Percentiles rank a stretch among this genome's conserved stretches.
Evolutionary conservation across 2,113 vertebrate genomes (phyloP).

Genomic region (Chiloscyllium plagiosum): DNA sequence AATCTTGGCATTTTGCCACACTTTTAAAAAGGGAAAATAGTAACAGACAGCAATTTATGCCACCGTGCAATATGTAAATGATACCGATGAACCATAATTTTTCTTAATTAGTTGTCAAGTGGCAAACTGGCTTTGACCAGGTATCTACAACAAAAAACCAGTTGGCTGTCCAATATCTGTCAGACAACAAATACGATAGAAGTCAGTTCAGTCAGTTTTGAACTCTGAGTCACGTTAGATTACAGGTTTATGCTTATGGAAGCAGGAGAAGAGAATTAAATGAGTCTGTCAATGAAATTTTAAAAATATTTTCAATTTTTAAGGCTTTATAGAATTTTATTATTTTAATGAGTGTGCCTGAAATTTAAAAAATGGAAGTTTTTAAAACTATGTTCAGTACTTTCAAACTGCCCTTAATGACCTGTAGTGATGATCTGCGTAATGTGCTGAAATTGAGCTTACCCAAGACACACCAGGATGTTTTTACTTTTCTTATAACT

Average conservation of each 20-base stretch:
- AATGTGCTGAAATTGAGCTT: too few species aligned
- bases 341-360: too few species aligned
- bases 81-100: neutral
- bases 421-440: too few species aligned
- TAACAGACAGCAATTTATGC: neutral
- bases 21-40: neutral
- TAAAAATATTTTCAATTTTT: too few species aligned
- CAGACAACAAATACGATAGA: neutral
- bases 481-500: too few species aligned
- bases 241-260: neutral
- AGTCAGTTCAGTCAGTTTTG: neutral
- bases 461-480: too few species aligned
- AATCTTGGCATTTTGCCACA: neutral
- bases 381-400: too few species aligned
- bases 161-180: neutral
- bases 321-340: too few species aligned
- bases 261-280: neutral
- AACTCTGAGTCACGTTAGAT: neutral
- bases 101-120: neutral
- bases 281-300: neutral
- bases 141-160: neutral
- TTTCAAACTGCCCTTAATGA: too few species aligned
- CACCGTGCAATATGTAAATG: neutral
- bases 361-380: too few species aligned
- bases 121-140: neutral